Evolutionary conservation across 1,140 invertebrate genomes (phyloP).

Genomic region (Melanaphis sacchari): DNA sequence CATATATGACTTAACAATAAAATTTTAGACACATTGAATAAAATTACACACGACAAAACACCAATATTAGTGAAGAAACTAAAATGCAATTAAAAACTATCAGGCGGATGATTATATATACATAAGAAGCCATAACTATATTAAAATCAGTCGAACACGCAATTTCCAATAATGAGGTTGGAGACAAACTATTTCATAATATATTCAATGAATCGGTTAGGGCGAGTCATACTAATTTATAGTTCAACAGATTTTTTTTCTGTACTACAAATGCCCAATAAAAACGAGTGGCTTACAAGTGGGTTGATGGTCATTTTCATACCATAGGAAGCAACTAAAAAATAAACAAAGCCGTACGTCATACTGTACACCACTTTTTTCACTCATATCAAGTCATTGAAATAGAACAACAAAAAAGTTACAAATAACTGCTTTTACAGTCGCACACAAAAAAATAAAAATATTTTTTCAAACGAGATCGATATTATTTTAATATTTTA

Average conservation of each 20-base stretch:
- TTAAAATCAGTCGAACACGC: background rate
- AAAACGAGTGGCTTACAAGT: background rate
- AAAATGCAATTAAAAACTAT: conserved; percentile 16
- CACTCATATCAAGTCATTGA: background rate
- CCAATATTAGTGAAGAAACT: background rate
- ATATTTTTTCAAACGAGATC: background rate
- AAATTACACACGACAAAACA: background rate
- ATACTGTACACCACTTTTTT: background rate
- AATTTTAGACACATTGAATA: background rate
- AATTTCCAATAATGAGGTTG: background rate
- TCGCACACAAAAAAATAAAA: background rate
- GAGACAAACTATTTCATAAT: background rate
- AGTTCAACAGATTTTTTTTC: background rate
- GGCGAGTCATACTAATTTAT: background rate
- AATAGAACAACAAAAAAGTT: background rate
- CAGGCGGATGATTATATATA: background rate
- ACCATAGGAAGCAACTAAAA: background rate
- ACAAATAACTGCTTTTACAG: background rate
- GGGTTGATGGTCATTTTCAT: background rate
- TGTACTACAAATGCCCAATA: background rate
- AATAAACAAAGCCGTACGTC: background rate
- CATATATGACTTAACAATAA: background rate
- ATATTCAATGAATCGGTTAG: background rate
- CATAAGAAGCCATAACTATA: background rate
- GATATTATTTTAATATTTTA: background rate